These are phyloP conservation scores for Molorchus minor DNA, from an alignment of 2,888 invertebrate species.

Conservation along the genomic window DNA sequence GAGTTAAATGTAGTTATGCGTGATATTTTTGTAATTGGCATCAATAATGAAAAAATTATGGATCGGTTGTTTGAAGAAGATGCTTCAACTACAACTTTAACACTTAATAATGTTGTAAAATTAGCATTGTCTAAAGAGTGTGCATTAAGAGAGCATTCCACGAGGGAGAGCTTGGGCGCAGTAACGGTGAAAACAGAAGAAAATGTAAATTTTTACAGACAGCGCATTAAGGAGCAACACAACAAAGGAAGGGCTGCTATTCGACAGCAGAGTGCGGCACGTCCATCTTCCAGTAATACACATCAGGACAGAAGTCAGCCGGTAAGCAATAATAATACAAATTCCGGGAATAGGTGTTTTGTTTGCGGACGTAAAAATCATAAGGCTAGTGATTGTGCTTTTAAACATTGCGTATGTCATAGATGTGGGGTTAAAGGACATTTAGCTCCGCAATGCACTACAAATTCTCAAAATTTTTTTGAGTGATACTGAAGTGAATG, in stretches of 20 bases:
- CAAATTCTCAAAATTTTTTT: conserved; percentile 3
- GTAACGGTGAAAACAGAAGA: neutral
- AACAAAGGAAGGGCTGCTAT: no score
- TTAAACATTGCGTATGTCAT: conserved; percentile 22
- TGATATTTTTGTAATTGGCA: conserved; percentile 16
- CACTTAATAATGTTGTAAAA: neutral
- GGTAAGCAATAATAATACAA: no score
- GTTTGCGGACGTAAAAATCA: conserved; percentile 24
- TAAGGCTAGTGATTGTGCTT: conserved; percentile 13
- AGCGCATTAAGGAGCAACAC: no score
- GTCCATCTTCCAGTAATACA: no score
- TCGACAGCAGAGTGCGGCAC: no score
- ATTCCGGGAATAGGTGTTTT: conserved; percentile 9
- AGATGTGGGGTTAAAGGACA: conserved; percentile 31
- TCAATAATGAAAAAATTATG: conserved; percentile 14
- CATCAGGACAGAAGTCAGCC: no score
- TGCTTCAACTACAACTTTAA: neutral
- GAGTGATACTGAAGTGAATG: conserved; percentile 1
- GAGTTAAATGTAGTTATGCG: neutral
- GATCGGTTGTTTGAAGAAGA: conserved; percentile 7
- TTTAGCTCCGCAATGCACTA: conserved; percentile 29
- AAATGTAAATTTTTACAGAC: neutral
- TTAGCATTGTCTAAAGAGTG: neutral
- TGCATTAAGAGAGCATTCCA: neutral
- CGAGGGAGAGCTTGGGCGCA: conserved; percentile 5